phyloP scores from a whole-genome alignment of 2,888 invertebrate species.

The Selenia dentaria region DNA sequence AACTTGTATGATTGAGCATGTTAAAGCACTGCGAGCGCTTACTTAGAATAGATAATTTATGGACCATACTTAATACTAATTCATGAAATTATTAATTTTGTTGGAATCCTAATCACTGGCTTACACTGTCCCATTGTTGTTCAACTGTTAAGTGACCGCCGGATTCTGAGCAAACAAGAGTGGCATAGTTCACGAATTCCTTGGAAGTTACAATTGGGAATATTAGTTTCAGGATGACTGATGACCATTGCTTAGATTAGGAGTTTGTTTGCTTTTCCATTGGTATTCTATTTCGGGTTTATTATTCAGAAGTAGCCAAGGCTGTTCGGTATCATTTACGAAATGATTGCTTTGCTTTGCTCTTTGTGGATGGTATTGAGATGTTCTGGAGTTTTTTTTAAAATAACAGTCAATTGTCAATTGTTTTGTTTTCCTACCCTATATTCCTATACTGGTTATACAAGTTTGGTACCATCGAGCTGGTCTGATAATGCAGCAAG shows the following conservation, averaged over 20 bases:
- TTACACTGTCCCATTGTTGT: conserved; percentile 6
- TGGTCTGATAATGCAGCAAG: too few relatives aligned
- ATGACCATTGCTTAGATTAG: conserved; percentile 47
- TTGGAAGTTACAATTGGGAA: conserved; percentile 49
- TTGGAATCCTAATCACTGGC: conserved; percentile 13
- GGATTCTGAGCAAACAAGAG: conserved; percentile 46
- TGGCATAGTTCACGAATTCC: conserved; percentile 54
- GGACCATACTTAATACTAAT: too few relatives aligned
- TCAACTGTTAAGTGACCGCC: conserved; percentile 39
- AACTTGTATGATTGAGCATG: too few relatives aligned
- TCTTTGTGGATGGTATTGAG: neutral
- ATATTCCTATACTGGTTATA: too few relatives aligned
- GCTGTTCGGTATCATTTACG: conserved; percentile 9
- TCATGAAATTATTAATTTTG: too few relatives aligned
- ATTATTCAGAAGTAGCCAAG: conserved; percentile 18
- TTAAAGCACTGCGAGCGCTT: too few relatives aligned
- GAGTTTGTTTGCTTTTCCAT: conserved; percentile 24
- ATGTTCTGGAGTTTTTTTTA: neutral
- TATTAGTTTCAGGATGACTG: conserved; percentile 62
- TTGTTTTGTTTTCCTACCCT: too few relatives aligned
- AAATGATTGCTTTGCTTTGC: conserved; percentile 10
- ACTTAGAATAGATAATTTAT: too few relatives aligned
- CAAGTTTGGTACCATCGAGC: too few relatives aligned
- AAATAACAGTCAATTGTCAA: too few relatives aligned
- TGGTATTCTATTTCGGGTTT: conserved; percentile 20